These are phyloP conservation scores for Eudemis profundana DNA, from an alignment of 2,888 invertebrate genomes.

Conservation along the genomic window DNA sequence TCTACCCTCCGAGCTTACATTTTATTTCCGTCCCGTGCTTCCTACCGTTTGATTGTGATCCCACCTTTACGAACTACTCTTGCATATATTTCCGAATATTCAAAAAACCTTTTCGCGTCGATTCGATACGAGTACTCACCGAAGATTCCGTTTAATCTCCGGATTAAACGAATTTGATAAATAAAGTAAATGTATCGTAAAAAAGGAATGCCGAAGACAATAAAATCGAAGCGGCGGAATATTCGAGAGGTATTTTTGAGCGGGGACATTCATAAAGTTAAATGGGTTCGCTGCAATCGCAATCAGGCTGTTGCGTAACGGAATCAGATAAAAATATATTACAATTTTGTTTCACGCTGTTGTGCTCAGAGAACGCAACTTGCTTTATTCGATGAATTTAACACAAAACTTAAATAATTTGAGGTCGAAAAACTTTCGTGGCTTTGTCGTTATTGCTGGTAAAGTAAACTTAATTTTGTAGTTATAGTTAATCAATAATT, in stretches of 20 bases:
- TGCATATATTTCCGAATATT: conserved; percentile 29
- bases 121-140: conserved; percentile 45
- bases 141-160: conserved; percentile 65
- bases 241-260: conserved; percentile 75
- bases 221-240: conserved; percentile 78
- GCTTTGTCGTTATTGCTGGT: neutral
- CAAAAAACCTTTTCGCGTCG: conserved; percentile 3
- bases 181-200: conserved; percentile 78
- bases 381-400: conserved; percentile 27
- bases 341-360: conserved; percentile 38
- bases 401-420: conserved; percentile 2
- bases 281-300: conserved; percentile 81
- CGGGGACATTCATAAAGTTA: conserved; percentile 78
- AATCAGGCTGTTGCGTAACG: conserved; percentile 71
- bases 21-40: conserved; percentile 78
- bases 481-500: too few species aligned
- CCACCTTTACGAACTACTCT: conserved; percentile 50
- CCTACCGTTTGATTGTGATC: conserved; percentile 66
- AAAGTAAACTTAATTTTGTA: neutral
- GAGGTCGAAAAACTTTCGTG: neutral
- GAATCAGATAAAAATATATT: conserved; percentile 72
- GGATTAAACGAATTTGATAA: conserved; percentile 62
- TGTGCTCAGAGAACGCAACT: conserved; percentile 21
- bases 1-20: conserved; percentile 80
- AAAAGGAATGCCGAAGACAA: conserved; percentile 71